Conservation (phyloP, 2,888 invertebrate genomes). For the Clunio marinus region DNA sequence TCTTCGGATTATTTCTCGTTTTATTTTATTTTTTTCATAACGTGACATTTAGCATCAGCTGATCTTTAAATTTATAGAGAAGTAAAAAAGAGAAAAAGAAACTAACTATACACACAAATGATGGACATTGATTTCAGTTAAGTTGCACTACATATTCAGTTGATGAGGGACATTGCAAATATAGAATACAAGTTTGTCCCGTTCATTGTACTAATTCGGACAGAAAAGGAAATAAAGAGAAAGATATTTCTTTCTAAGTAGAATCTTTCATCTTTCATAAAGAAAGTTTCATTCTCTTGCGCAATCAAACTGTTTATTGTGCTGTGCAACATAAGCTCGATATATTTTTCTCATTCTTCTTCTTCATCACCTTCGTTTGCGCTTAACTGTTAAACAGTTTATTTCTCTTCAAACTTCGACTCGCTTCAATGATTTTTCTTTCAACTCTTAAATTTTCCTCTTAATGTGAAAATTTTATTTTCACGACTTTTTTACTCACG, state of each 20-base stretch:
- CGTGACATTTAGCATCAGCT: slow-evolving; percentile 22
- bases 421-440: slow-evolving; percentile 1
- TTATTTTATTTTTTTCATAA: too few relatives aligned
- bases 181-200: slow-evolving; percentile 4
- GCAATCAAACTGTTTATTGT: slow-evolving; percentile 26
- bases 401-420: not conserved
- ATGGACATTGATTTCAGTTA: not conserved
- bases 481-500: slow-evolving; percentile 18
- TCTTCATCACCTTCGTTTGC: slow-evolving; percentile 18
- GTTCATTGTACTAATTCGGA: not conserved
- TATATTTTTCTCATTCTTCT: slow-evolving; percentile 12
- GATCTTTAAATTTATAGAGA: slow-evolving; percentile 2
- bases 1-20: too few relatives aligned
- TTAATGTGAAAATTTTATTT: not conserved
- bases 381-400: slow-evolving; percentile 14
- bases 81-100: too few relatives aligned
- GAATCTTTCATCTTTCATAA: not conserved
- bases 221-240: not conserved
- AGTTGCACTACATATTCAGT: not conserved
- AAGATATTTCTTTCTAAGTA: too few relatives aligned
- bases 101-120: not conserved
- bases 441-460: not conserved
- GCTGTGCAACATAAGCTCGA: not conserved
- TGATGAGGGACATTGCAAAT: not conserved
- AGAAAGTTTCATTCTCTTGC: not conserved